Evolutionary conservation across 2,797 vertebrate species (phyloP).

Genomic region (Leptodactylus fallax): DNA sequence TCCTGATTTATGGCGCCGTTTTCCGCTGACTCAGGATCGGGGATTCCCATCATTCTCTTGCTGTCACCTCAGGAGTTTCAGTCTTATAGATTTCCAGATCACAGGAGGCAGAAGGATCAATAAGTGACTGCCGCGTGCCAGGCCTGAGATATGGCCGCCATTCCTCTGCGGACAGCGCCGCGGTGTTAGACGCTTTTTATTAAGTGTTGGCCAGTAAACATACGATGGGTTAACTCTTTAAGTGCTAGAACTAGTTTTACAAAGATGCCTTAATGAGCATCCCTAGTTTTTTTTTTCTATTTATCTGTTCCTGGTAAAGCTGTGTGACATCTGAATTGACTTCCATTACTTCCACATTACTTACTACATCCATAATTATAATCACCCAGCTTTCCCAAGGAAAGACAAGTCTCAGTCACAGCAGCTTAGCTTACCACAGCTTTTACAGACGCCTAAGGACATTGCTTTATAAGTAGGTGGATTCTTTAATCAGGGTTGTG

Average conservation of each 20-base stretch:
- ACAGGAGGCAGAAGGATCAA: conserved; percentile 3
- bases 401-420: no score
- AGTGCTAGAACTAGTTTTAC: neutral
- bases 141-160: neutral
- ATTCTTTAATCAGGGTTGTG: no score
- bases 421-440: no score
- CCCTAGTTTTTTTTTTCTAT: neutral
- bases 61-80: neutral
- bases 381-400: no score
- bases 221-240: neutral
- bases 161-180: neutral
- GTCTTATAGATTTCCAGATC: conserved; percentile 19
- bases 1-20: neutral
- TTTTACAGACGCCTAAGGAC: no score
- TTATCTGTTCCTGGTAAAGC: neutral
- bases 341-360: no score
- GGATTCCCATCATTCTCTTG: conserved; percentile 11
- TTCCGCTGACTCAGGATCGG: conserved; percentile 4
- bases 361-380: no score
- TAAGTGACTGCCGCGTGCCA: neutral
- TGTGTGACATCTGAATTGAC: neutral
- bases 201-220: neutral
- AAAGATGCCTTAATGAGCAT: neutral
- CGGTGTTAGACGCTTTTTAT: neutral
- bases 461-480: no score